These are phyloP conservation scores for Cryptoprocta ferox DNA, from an alignment of 2,797 vertebrate genomes.

Conservation along the genomic window DNA sequence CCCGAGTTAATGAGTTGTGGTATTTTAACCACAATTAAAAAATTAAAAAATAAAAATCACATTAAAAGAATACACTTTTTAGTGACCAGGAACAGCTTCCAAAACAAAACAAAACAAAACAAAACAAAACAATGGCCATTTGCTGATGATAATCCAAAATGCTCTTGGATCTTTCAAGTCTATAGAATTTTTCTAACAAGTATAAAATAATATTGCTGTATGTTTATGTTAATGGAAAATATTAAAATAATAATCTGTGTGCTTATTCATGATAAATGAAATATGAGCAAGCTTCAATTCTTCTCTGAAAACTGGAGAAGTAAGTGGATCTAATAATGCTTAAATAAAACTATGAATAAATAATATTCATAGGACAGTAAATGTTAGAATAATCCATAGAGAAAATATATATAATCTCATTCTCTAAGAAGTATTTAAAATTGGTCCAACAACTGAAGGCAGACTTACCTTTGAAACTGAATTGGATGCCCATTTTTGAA, in stretches of 20 bases:
- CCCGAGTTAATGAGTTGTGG: conserved; percentile 55
- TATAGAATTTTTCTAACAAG: conserved; percentile 18
- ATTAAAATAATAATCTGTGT: not conserved
- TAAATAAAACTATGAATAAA: no score
- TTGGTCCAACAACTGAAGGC: not conserved
- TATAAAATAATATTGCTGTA: conserved; percentile 41
- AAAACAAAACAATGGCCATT: not conserved
- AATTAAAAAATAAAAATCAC: no score
- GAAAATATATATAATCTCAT: not conserved
- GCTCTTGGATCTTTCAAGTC: not conserved
- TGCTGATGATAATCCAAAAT: conserved; percentile 42
- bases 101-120: no score
- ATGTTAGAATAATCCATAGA: not conserved
- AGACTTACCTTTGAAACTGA: not conserved
- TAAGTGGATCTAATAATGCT: not conserved
- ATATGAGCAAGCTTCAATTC: not conserved
- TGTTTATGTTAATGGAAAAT: not conserved
- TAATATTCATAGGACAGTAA: not conserved
- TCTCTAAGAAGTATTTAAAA: conserved; percentile 39
- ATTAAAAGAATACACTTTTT: conserved; percentile 57
- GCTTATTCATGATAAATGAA: conserved; percentile 12
- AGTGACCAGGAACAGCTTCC: not conserved
- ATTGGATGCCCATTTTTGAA: conserved; percentile 1
- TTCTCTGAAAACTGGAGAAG: not conserved
- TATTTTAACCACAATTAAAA: no score